These are phyloP conservation scores for Drosophila yakuba DNA, from an alignment of 1,140 invertebrate species.

Conservation along the genomic window DNA sequence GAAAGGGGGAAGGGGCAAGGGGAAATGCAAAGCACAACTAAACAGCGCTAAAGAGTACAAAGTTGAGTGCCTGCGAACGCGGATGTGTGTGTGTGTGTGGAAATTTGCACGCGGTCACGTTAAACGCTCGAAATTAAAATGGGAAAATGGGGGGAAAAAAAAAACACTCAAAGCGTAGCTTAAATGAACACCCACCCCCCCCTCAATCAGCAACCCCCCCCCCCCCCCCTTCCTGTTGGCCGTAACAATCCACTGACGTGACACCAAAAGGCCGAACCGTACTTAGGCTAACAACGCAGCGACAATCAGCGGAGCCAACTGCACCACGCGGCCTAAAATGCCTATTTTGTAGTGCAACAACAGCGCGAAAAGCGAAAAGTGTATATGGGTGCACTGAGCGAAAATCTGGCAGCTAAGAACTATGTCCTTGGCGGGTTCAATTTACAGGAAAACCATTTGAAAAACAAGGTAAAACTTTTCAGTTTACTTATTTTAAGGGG, in stretches of 20 bases:
- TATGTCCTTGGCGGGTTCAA: background rate
- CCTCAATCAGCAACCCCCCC: background rate
- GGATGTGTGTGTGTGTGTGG: slow-evolving; percentile 17
- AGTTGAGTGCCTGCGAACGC: slow-evolving; percentile 37
- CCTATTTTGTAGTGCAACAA: slow-evolving; percentile 60
- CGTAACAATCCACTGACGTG: slow-evolving; percentile 63
- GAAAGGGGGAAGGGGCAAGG: slow-evolving; percentile 25
- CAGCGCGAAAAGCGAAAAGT: background rate
- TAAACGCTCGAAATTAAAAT: slow-evolving; percentile 69
- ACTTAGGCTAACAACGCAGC: slow-evolving; percentile 66
- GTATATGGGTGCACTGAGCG: background rate
- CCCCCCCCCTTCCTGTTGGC: background rate
- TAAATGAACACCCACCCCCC: slow-evolving; percentile 4
- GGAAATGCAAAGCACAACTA: slow-evolving; percentile 69
- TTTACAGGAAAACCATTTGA: too few relatives aligned
- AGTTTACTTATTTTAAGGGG: too few relatives aligned
- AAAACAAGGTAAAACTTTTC: too few relatives aligned
- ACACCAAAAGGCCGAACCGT: slow-evolving; percentile 74
- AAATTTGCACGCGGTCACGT: slow-evolving; percentile 68
- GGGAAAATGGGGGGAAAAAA: background rate
- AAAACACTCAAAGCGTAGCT: slow-evolving; percentile 4
- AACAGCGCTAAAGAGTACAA: slow-evolving; percentile 79
- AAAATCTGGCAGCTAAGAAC: background rate
- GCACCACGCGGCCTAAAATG: slow-evolving; percentile 44
- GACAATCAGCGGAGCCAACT: slow-evolving; percentile 30